A percentile compares a stretch with the other conserved stretches of the same genome.
These are phyloP conservation scores for Gallinago stenura DNA, from an alignment of 2,797 vertebrate species.

Conservation along the genomic window DNA sequence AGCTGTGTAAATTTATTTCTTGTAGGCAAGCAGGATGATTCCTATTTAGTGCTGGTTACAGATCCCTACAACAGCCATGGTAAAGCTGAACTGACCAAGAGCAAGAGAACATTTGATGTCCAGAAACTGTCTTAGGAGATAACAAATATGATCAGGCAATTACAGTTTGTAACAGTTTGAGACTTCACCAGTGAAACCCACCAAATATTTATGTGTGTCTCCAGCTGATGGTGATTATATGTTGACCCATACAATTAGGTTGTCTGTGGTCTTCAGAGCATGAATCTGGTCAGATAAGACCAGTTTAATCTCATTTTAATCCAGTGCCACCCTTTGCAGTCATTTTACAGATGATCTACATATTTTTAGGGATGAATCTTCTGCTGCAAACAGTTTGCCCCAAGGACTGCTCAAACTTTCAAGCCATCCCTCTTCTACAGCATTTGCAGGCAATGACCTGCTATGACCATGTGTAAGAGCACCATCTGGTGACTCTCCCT, in stretches of 20 bases:
- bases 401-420: neutral
- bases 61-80: rapidly evolving
- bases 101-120: neutral
- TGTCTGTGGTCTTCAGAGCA: neutral
- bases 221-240: rapidly evolving
- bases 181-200: neutral
- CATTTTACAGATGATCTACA: neutral
- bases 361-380: neutral
- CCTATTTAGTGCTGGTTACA: neutral
- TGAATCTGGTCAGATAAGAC: neutral
- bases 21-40: neutral
- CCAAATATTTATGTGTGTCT: neutral
- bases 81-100: neutral
- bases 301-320: neutral
- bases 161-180: neutral
- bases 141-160: neutral
- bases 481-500: neutral
- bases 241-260: neutral
- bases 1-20: neutral
- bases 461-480: neutral
- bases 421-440: neutral
- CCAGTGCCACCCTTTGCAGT: neutral
- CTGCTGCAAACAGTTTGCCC: neutral
- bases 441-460: neutral
- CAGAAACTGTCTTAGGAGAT: neutral